Evolutionary conservation across 2,888 invertebrate species (phyloP).

Genomic region (Luperina nickerlii): DNA sequence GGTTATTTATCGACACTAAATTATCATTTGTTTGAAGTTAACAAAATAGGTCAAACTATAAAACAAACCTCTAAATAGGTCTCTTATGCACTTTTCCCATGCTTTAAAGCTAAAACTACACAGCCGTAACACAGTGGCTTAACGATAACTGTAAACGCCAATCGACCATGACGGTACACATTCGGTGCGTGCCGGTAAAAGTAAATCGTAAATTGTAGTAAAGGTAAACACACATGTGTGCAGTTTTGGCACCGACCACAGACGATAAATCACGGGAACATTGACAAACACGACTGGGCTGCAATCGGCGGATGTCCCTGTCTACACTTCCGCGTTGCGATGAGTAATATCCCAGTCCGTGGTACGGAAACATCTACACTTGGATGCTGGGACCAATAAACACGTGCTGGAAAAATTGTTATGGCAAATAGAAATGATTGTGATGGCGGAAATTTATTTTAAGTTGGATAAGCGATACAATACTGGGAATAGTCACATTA

Average conservation of each 20-base stretch:
- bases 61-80: slow-evolving; percentile 19
- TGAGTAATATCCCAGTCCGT: slow-evolving; percentile 80
- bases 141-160: slow-evolving; percentile 62
- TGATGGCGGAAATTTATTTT: slow-evolving; percentile 7
- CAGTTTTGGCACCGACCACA: slow-evolving; percentile 80
- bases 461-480: not conserved
- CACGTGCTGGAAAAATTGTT: slow-evolving; percentile 55
- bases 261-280: slow-evolving; percentile 82
- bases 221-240: slow-evolving; percentile 77
- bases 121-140: slow-evolving; percentile 47
- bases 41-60: slow-evolving; percentile 18
- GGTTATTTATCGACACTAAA: slow-evolving; percentile 2
- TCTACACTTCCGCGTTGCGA: slow-evolving; percentile 83
- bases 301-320: slow-evolving; percentile 84
- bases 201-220: slow-evolving; percentile 69
- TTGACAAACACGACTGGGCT: slow-evolving; percentile 84
- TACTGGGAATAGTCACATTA: not conserved
- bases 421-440: slow-evolving; percentile 22
- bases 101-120: slow-evolving; percentile 41
- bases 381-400: slow-evolving; percentile 52
- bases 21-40: slow-evolving; percentile 16
- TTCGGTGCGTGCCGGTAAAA: slow-evolving; percentile 64
- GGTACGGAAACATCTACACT: slow-evolving; percentile 68
- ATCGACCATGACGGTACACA: slow-evolving; percentile 56
- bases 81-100: slow-evolving; percentile 10